These are phyloP conservation scores for Drosophila ananassae DNA, from an alignment of 1,140 invertebrate species.

Conservation along the genomic window DNA sequence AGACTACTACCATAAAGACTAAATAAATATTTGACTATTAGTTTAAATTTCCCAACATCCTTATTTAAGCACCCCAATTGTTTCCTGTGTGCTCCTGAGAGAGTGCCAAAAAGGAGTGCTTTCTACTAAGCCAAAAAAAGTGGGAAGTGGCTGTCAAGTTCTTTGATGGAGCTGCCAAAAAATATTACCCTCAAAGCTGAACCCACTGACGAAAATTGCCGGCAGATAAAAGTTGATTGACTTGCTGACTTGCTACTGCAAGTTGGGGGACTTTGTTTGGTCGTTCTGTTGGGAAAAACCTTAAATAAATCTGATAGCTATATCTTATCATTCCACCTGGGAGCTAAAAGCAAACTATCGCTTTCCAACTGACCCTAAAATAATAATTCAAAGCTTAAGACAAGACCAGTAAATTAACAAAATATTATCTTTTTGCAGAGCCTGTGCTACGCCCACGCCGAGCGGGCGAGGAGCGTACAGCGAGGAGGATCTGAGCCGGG, in stretches of 20 bases:
- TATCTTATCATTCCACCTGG: conserved; percentile 33
- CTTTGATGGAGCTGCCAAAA: conserved; percentile 53
- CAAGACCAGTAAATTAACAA: not conserved
- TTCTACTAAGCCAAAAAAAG: conserved; percentile 34
- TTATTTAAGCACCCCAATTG: not conserved
- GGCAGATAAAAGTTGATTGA: conserved; percentile 53
- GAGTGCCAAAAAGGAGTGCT: conserved; percentile 39
- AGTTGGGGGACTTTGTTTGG: not conserved
- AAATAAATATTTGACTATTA: no score
- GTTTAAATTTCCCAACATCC: not conserved
- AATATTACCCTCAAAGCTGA: conserved; percentile 44
- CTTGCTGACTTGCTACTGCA: conserved; percentile 11
- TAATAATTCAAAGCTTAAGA: not conserved
- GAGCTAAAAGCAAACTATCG: conserved; percentile 2
- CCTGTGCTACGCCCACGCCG: conserved; percentile 84
- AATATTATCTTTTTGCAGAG: conserved; percentile 84
- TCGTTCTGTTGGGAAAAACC: conserved; percentile 8
- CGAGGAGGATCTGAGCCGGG: conserved; percentile 95
- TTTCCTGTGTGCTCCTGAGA: conserved; percentile 8
- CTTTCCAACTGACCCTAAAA: not conserved
- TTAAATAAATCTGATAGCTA: not conserved
- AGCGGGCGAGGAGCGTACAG: conserved; percentile 89
- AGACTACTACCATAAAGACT: no score
- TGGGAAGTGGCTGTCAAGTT: conserved; percentile 48
- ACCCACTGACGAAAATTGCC: conserved; percentile 27